Percentiles rank a stretch among this genome's conserved stretches.
These are phyloP conservation scores for Gerris lacustris DNA, from an alignment of 2,888 invertebrate genomes.

Conservation along the genomic window DNA sequence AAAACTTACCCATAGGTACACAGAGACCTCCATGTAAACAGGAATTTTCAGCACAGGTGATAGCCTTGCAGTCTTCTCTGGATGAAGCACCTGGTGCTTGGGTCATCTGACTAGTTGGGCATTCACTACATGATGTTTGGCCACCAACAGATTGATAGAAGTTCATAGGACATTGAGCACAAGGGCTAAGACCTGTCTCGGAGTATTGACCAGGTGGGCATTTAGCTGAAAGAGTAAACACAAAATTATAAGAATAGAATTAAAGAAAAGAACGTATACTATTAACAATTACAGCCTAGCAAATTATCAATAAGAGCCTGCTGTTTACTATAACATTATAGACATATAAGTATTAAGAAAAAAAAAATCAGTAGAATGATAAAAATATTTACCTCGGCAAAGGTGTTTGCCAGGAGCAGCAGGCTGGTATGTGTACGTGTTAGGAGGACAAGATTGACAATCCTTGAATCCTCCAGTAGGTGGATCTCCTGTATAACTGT, in stretches of 20 bases:
- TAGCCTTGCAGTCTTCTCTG: constrained; percentile 72
- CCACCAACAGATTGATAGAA: constrained; percentile 81
- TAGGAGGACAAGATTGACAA: constrained; percentile 82
- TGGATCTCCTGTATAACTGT: constrained; percentile 77
- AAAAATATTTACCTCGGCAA: constrained; percentile 46
- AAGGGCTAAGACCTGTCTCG: constrained; percentile 83
- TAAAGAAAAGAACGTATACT: neutral
- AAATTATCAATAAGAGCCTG: neutral
- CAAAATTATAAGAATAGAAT: neutral
- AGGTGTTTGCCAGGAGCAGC: constrained; percentile 70
- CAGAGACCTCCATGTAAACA: constrained; percentile 87
- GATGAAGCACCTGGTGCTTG: constrained; percentile 64
- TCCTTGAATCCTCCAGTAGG: constrained; percentile 84
- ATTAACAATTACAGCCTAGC: no score
- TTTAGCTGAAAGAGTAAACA: constrained; percentile 45
- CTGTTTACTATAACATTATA: neutral
- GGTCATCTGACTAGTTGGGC: constrained; percentile 82
- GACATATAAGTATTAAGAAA: no score
- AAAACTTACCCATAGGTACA: constrained; percentile 54
- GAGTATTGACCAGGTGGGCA: constrained; percentile 85
- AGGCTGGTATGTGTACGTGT: constrained; percentile 80
- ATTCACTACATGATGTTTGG: constrained; percentile 75
- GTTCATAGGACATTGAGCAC: constrained; percentile 81
- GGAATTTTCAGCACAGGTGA: constrained; percentile 74
- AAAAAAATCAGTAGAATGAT: no score